These are phyloP conservation scores for Coracias cyanogaster DNA, from an alignment of 2,797 vertebrate genomes.

Conservation along the genomic window DNA sequence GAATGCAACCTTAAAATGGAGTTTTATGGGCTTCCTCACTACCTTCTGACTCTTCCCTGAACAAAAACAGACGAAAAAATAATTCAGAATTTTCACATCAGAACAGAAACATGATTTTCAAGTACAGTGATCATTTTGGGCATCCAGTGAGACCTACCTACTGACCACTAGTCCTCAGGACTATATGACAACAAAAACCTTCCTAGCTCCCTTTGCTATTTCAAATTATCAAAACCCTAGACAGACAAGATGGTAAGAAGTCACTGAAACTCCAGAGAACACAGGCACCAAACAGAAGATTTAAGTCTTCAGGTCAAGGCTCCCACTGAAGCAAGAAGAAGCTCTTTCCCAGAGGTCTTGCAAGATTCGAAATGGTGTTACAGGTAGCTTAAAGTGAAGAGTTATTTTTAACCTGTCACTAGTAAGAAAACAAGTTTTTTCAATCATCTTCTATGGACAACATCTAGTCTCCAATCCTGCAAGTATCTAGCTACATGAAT, in stretches of 20 bases:
- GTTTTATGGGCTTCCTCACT: slow-evolving; percentile 37
- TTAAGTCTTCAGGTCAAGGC: not conserved
- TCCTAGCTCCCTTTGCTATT: not conserved
- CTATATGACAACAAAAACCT: not conserved
- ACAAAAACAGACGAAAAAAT: not conserved
- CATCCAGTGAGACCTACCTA: not conserved
- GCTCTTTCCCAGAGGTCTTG: not conserved
- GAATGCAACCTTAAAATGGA: slow-evolving; percentile 55
- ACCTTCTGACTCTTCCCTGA: not conserved
- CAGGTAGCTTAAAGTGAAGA: not conserved
- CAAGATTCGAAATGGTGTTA: not conserved
- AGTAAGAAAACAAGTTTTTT: not conserved
- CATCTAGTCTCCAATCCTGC: slow-evolving; percentile 14
- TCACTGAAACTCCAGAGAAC: not conserved
- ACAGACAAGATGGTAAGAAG: not conserved
- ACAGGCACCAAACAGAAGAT: not conserved
- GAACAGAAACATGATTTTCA: not conserved
- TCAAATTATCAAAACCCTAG: not conserved
- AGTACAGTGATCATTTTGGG: not conserved
- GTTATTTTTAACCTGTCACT: not conserved
- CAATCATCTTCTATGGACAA: not conserved
- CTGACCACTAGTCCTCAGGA: not conserved
- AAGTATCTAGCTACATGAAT: slow-evolving; percentile 23
- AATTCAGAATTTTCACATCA: not conserved
- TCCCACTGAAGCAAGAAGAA: not conserved